Base-by-base conservation (phyloP, 1,140 invertebrate species). In the Drosophila parvula region DNA sequence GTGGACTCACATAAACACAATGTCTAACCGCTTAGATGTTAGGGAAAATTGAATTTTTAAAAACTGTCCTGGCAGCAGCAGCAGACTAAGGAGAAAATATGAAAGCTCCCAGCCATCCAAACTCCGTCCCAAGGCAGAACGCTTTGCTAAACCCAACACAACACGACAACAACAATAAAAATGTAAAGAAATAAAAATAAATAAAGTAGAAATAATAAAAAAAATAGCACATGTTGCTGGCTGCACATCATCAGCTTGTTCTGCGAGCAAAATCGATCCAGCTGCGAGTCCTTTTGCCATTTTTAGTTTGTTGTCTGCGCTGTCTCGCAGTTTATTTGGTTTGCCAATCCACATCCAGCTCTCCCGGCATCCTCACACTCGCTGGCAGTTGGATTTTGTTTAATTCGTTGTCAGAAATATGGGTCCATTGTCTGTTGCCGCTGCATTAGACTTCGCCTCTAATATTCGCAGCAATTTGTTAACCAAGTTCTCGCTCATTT, bases 401-500 rank as follows among this genome's bases (percentile, higher is more conserved):
- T 88, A 88, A 88, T 88, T 88, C 79, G 76, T 68, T 88, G 84
- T 83, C 80, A 79, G 73, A 88, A 86, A 88, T 77, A 56, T 78
- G 68, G 71, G 68, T 62, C 76, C 73, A 83, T 83, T 88, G 76
- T 77, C 60, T 70, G 64, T 69, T 74, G 51, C 74, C 63, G 69
- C 67, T 76, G 79, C 75, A 82, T 89, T 86, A 79, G 68, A 88
- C 84, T 89, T 88, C 84, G 84, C 73, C 45, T 83, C 77, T 88
- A 88, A 88, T 88, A 88, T 89, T 79, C 75, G 80, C 64, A 80
- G 83, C 83, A 88, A 88, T 88, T 88, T 88, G 83, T 88, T 88
- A 88, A 83, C 84, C 77, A 82, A 83, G 61, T 80, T 75, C 60
- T 41, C 59, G 56, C 44, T 47, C 34, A 57, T 70, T 70, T 60